phyloP scores from a whole-genome alignment of 2,797 vertebrate species.

The Pelobates cultripes region DNA sequence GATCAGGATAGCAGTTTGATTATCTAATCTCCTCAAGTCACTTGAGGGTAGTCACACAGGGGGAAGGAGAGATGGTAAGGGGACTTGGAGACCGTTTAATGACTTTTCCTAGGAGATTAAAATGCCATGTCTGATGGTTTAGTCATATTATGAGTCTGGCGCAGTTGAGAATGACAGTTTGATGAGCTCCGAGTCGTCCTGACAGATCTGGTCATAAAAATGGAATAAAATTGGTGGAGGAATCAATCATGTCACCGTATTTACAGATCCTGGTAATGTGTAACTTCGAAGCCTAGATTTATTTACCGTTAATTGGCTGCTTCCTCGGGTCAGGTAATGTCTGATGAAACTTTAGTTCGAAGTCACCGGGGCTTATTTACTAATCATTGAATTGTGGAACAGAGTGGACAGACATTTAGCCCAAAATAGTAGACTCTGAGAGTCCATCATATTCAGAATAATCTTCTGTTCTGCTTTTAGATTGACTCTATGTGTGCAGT shows the following conservation, averaged over 20 bases:
- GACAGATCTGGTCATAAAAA: constrained; percentile 17
- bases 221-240: constrained; percentile 9
- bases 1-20: constrained; percentile 29
- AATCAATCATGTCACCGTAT: constrained; percentile 25
- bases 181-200: constrained; percentile 13
- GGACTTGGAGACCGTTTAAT: constrained; percentile 10
- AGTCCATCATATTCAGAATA: too few species aligned
- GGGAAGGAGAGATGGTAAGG: neutral
- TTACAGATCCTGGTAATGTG: constrained; percentile 5
- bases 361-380: too few species aligned
- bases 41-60: neutral
- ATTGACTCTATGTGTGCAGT: too few species aligned
- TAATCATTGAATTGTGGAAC: too few species aligned
- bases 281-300: too few species aligned
- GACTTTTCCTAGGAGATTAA: constrained; percentile 51
- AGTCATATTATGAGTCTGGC: neutral
- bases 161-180: constrained; percentile 35
- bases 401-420: too few species aligned
- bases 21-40: constrained; percentile 36
- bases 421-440: too few species aligned
- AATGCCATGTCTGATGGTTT: constrained; percentile 30
- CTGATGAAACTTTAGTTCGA: too few species aligned
- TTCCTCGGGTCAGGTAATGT: too few species aligned
- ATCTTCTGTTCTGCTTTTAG: too few species aligned
- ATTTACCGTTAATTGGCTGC: too few species aligned